Percentiles rank a stretch among this genome's conserved stretches.
These are phyloP conservation scores for Lasiommata megera DNA, from an alignment of 2,888 invertebrate species.

Conservation along the genomic window DNA sequence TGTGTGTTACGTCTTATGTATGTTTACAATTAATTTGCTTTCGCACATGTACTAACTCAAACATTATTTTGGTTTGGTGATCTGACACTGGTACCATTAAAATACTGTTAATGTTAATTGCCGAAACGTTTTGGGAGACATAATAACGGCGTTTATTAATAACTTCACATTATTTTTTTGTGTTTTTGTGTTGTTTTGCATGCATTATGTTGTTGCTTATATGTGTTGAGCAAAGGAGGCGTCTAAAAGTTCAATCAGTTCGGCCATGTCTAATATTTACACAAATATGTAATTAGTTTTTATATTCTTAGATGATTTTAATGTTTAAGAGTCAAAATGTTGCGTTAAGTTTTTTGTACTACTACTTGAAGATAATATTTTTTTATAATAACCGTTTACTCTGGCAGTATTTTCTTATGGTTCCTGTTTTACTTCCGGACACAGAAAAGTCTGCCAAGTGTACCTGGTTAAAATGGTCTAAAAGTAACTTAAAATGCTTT, in stretches of 20 bases:
- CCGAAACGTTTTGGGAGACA: not conserved
- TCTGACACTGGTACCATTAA: not conserved
- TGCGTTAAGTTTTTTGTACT: too few species aligned
- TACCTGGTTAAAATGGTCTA: not conserved
- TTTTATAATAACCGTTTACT: too few species aligned
- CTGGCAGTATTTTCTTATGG: too few species aligned
- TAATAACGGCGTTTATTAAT: not conserved
- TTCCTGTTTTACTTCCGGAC: too few species aligned
- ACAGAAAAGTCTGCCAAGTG: too few species aligned
- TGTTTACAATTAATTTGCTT: constrained; percentile 44
- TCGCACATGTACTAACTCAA: constrained; percentile 67
- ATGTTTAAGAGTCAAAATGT: too few species aligned
- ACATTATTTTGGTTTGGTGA: constrained; percentile 6
- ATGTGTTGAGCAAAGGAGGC: constrained; percentile 7
- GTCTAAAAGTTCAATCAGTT: not conserved
- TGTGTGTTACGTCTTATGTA: constrained; percentile 37
- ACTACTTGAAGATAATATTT: too few species aligned
- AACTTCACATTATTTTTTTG: not conserved
- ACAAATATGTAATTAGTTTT: too few species aligned
- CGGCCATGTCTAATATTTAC: too few species aligned
- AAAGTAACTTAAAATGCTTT: not conserved
- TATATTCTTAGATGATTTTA: too few species aligned
- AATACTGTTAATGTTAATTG: not conserved
- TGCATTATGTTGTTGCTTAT: constrained; percentile 10
- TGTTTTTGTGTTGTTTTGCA: constrained; percentile 5